Evolutionary conservation across 2,888 invertebrate species (phyloP).

Genomic region (Deilephila porcellus): DNA sequence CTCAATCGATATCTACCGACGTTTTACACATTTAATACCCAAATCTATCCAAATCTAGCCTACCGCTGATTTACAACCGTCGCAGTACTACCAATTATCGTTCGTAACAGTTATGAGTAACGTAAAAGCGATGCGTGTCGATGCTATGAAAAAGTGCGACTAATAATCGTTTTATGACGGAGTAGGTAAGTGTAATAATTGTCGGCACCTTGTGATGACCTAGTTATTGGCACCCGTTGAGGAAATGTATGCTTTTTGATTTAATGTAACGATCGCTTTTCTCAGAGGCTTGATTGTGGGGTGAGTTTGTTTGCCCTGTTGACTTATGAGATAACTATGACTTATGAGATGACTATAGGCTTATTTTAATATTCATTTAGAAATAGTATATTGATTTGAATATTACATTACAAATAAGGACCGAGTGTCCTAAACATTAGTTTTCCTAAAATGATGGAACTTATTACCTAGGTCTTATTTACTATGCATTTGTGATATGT

Average conservation of each 20-base stretch:
- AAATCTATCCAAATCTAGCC: slow-evolving; percentile 11
- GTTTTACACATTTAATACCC: slow-evolving; percentile 39
- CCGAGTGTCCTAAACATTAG: background rate
- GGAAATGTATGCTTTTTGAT: slow-evolving; percentile 33
- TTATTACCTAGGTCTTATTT: too few species aligned
- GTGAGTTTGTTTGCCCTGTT: background rate
- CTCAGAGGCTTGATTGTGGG: background rate
- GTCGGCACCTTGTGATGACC: slow-evolving; percentile 80
- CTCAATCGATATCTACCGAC: slow-evolving; percentile 70
- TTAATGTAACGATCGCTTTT: background rate
- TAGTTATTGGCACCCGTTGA: slow-evolving; percentile 56
- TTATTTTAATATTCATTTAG: background rate
- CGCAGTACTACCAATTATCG: background rate
- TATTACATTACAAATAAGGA: background rate
- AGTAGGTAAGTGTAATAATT: slow-evolving; percentile 76
- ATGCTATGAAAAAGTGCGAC: slow-evolving; percentile 61
- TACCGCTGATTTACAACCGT: background rate
- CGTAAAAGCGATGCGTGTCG: background rate
- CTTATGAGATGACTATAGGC: background rate
- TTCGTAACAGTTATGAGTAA: background rate
- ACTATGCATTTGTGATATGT: background rate
- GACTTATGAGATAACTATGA: too few species aligned
- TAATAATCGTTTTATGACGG: slow-evolving; percentile 62
- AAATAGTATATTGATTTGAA: background rate
- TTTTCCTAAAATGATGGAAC: too few species aligned